Evolutionary conservation across 1,140 invertebrate genomes (phyloP).

Genomic region (Myzus persicae): DNA sequence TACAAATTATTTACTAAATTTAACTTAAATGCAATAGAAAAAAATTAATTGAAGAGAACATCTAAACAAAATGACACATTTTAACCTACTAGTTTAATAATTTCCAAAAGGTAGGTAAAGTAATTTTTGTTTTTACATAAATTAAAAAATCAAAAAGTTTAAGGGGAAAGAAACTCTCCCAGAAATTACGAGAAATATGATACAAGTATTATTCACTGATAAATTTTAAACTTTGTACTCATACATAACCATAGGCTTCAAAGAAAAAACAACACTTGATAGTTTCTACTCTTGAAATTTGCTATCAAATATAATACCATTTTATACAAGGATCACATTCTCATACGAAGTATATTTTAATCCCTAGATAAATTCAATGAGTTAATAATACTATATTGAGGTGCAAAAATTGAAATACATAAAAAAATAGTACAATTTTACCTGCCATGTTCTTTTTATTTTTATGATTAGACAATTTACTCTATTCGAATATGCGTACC

Average conservation of each 20-base stretch:
- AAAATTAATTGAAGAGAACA: not conserved
- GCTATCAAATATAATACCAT: not conserved
- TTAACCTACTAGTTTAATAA: not conserved
- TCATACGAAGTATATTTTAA: not conserved
- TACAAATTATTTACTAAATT: not conserved
- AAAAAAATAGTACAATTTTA: not conserved
- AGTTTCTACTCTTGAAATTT: not conserved
- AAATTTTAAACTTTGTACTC: not conserved
- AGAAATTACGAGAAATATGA: too few species aligned
- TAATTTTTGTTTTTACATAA: not conserved
- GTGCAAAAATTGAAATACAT: not conserved
- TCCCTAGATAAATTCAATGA: not conserved
- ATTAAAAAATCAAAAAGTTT: not conserved
- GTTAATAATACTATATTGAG: not conserved
- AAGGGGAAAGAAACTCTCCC: not conserved
- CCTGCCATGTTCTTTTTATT: not conserved
- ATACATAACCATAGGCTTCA: not conserved
- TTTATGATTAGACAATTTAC: not conserved
- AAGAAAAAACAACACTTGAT: not conserved
- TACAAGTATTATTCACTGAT: not conserved
- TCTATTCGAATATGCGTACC: not conserved
- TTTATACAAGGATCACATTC: not conserved
- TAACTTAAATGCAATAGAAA: not conserved
- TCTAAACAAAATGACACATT: not conserved
- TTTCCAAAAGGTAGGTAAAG: not conserved